phyloP scores from a whole-genome alignment of 2,888 invertebrate genomes.

The Odontothrips loti region DNA sequence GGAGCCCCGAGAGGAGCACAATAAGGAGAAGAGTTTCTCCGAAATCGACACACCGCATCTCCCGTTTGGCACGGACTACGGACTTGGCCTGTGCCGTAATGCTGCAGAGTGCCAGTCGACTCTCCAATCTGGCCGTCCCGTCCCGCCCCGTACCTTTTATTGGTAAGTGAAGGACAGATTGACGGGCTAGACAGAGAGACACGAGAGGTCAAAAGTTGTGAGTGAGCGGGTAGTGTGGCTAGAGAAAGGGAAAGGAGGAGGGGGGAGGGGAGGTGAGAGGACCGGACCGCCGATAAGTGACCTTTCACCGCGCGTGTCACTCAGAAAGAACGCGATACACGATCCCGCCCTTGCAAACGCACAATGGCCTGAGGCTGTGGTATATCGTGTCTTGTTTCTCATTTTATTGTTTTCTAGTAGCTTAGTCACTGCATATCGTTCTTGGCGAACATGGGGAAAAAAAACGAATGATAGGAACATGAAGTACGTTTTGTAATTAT shows the following conservation, averaged over 20 bases:
- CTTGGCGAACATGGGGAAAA: too few relatives aligned
- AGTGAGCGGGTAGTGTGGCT: not conserved
- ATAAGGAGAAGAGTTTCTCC: not conserved
- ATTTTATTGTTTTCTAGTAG: too few relatives aligned
- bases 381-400: too few relatives aligned
- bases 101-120: too few relatives aligned
- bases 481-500: too few relatives aligned
- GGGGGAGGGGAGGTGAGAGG: not conserved
- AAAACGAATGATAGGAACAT: too few relatives aligned
- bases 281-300: not conserved
- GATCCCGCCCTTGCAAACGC: not conserved
- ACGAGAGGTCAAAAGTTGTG: not conserved
- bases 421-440: too few relatives aligned
- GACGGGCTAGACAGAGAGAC: not conserved
- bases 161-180: constrained; percentile 2
- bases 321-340: not conserved
- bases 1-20: not conserved
- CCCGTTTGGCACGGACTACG: not conserved
- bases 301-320: constrained; percentile 1
- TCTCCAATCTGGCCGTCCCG: too few relatives aligned
- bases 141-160: not conserved
- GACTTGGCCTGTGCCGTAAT: too few relatives aligned
- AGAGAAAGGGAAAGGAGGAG: not conserved
- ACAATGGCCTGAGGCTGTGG: too few relatives aligned
- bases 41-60: not conserved